Conservation (phyloP, 2,797 vertebrate genomes). For the Gobio occitaniae region DNA sequence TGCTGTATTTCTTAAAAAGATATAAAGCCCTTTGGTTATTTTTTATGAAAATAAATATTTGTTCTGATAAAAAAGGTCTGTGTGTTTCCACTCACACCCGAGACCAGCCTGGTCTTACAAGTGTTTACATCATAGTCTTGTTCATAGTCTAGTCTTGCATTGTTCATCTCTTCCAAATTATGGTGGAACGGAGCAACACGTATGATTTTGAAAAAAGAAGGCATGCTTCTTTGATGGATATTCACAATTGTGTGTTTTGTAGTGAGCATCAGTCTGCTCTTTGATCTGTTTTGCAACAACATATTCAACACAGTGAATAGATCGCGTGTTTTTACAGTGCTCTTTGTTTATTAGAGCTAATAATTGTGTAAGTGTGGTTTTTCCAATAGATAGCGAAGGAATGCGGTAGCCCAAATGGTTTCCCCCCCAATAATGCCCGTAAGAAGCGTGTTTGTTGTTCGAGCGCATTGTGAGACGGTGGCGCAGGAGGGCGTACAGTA, state of each 20-base stretch:
- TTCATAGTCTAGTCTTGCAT: conserved; percentile 7
- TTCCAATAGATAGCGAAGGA: conserved; percentile 5
- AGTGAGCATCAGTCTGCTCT: not conserved
- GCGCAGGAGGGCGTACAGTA: conserved; percentile 24
- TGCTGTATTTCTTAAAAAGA: conserved; percentile 13
- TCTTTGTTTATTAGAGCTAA: not conserved
- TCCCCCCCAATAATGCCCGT: not conserved
- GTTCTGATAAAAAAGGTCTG: not conserved
- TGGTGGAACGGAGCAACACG: conserved; percentile 38
- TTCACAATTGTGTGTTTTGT: not conserved
- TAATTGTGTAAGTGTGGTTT: conserved; percentile 1
- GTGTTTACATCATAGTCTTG: conserved; percentile 33
- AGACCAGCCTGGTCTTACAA: conserved; percentile 3
- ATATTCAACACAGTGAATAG: not conserved
- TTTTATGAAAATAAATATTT: conserved; percentile 37
- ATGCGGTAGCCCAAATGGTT: not conserved
- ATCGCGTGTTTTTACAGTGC: not conserved
- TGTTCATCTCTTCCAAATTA: conserved; percentile 41
- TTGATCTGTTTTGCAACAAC: not conserved
- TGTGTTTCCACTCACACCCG: not conserved
- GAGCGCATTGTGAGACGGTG: not conserved
- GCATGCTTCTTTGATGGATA: too few relatives aligned
- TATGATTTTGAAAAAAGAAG: not conserved
- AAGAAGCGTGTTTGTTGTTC: not conserved
- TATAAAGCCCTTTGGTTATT: not conserved